Evolutionary conservation across 2,113 vertebrate genomes (phyloP), one percentile per base, ranked within the genome.

Genomic region (Tragelaphus strepsiceros): DNA sequence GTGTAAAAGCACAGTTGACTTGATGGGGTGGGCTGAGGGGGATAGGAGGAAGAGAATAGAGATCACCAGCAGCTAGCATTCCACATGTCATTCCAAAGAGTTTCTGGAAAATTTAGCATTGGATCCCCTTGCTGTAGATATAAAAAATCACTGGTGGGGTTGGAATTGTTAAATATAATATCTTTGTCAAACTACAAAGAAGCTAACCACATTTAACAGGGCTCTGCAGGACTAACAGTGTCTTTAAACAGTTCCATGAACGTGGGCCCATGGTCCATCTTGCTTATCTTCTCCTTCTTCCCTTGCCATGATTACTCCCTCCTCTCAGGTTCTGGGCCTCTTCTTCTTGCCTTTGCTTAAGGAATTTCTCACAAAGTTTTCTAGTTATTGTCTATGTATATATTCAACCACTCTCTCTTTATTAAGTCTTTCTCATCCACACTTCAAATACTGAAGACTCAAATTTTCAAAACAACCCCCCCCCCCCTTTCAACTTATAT

Each of bases 1-100:
- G 98, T 58, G 87, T 67, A 96, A 94, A 78, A 91, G 59, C 58
- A 71, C 1, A 96, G 62, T 61, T 86, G 94, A 32, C 0, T 26
- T 61, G 58, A 62, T 12, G n/a, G 12, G 61, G 51, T 13, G 12
- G 39, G 53, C n/a, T 53, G 43, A 21, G 32, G 39, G 24, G n/a
- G 30, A 5, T 3, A 87, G 77, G 28, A 11, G 5, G 15, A 30
- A 91, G 82, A 74, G 84, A 82, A 59, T 6, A 86, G 82, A 88
- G 49, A 58, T 28, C 35, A 35, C 21, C 10, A 30, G 49, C 24
- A 39, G 62, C 35, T 43, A 78, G 39, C 24, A 10, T 54, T 30
- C n/a, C 39, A 32, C 12, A 35, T 39, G 7, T 30, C 62, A 83
- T 80, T 91, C 53, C 64, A 62, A 77, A 77, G 49, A 67, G 39